Base-by-base conservation (phyloP, 2,888 invertebrate genomes). In the Euspilapteryx auroguttella region DNA sequence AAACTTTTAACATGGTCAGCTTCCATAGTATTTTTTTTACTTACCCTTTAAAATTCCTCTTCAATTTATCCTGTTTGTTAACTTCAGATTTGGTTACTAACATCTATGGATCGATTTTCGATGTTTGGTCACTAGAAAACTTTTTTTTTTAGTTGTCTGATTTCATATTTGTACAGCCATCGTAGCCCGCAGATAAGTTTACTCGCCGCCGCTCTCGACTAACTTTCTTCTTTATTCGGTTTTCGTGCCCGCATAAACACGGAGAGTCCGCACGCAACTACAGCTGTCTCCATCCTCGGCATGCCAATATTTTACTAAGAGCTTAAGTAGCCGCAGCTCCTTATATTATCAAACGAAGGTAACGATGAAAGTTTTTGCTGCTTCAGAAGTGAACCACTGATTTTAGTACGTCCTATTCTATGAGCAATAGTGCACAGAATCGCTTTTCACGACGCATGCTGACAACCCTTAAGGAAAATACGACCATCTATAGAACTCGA, bases 1-100 rank as follows among this genome's bases (percentile, higher is more conserved):
- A 73, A 73, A 73, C 68, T 71, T 73, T 73, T 73, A 68, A 68
- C 61, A 64, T 69, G 66, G 65, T 65, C 69, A 69, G 56, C 66
- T 64, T 71, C 68, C 65, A 65, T 61, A 62, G 56, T 52, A 56
- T 63, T 63, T 57, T 55, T 61, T 53, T 58, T n/a, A n/a, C n/a
- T n/a, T n/a, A n/a, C n/a, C n/a, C n/a, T n/a, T n/a, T n/a, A n/a
- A n/a, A n/a, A n/a, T n/a, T n/a, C n/a, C n/a, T n/a, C n/a, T n/a
- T n/a, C n/a, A n/a, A n/a, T n/a, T n/a, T n/a, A n/a, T n/a, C n/a
- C n/a, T n/a, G n/a, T n/a, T n/a, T n/a, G n/a, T n/a, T n/a, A n/a
- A n/a, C n/a, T n/a, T n/a, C n/a, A n/a, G n/a, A n/a, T n/a, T n/a
- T n/a, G n/a, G n/a, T n/a, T n/a, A n/a, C n/a, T n/a, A n/a, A n/a